phyloP scores from a whole-genome alignment of 2,888 invertebrate species.

The Protonemura montana region DNA sequence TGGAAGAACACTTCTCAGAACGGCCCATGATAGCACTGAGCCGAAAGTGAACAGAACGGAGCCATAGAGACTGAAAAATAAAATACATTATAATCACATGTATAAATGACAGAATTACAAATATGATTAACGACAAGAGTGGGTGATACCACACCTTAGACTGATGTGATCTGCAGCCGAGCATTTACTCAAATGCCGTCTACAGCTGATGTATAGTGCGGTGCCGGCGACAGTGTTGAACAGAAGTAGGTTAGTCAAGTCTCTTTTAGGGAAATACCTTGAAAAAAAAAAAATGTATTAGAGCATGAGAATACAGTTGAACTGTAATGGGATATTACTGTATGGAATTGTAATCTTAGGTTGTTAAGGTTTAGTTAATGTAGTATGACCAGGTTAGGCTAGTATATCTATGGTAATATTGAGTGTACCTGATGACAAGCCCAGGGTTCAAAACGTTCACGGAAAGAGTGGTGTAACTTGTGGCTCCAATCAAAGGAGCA shows the following conservation, averaged over 20 bases:
- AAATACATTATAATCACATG: slow-evolving; percentile 41
- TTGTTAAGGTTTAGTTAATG: not conserved
- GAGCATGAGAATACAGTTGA: slow-evolving; percentile 21
- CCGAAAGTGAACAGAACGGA: slow-evolving; percentile 88
- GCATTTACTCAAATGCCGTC: slow-evolving; percentile 69
- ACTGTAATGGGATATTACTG: not conserved
- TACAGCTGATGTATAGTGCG: slow-evolving; percentile 82
- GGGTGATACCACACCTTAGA: slow-evolving; percentile 19
- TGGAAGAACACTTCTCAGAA: slow-evolving; percentile 80
- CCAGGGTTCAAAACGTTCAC: slow-evolving; percentile 86
- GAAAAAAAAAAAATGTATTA: slow-evolving; percentile 46
- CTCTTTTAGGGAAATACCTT: slow-evolving; percentile 75
- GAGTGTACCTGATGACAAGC: slow-evolving; percentile 71
- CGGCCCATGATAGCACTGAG: slow-evolving; percentile 88
- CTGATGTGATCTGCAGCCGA: slow-evolving; percentile 1
- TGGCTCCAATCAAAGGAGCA: slow-evolving; percentile 76
- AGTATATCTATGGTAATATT: not conserved
- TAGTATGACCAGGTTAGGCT: not conserved
- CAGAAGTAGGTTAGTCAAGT: slow-evolving; percentile 82
- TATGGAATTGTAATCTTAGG: not conserved
- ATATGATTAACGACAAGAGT: not conserved
- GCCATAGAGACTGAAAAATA: slow-evolving; percentile 65
- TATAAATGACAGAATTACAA: too few species aligned
- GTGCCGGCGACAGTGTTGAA: slow-evolving; percentile 82
- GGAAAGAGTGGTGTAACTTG: slow-evolving; percentile 80